These are phyloP conservation scores for Heliopora coerulea DNA, from an alignment of 92 coral and sea anemone species.

Conservation along the genomic window DNA sequence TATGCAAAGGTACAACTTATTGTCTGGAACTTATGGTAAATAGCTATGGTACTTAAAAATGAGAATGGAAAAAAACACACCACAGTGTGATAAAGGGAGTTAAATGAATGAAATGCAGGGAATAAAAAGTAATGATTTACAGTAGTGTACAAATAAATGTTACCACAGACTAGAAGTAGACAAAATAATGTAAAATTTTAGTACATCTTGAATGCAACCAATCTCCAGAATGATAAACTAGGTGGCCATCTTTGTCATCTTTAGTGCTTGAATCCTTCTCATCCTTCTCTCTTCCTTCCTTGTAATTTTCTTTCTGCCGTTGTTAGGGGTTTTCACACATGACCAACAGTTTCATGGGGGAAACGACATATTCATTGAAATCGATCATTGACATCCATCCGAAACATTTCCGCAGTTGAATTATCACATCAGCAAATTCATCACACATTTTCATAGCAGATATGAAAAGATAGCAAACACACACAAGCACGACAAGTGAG, in stretches of 20 bases:
- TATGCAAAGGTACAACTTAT: no score
- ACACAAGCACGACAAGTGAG: slow-evolving; percentile 39
- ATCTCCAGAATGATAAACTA: slow-evolving; percentile 91
- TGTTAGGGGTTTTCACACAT: not conserved
- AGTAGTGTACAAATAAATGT: slow-evolving; percentile 10
- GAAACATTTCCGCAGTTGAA: slow-evolving; percentile 28
- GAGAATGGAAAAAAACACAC: not conserved
- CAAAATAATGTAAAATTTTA: slow-evolving; percentile 64
- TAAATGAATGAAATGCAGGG: no score
- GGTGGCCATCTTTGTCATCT: slow-evolving; percentile 99
- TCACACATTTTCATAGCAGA: slow-evolving; percentile 25
- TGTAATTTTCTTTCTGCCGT: slow-evolving; percentile 24
- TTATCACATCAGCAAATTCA: slow-evolving; percentile 13
- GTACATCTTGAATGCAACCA: slow-evolving; percentile 98
- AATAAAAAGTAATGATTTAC: no score
- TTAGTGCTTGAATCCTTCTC: slow-evolving; percentile 69
- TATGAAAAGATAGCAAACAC: slow-evolving; percentile 45
- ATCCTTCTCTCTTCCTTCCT: slow-evolving; percentile 42
- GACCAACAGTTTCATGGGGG: slow-evolving; percentile 11
- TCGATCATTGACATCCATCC: slow-evolving; percentile 22
- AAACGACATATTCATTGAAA: slow-evolving; percentile 30
- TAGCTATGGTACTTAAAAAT: no score
- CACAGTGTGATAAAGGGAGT: not conserved
- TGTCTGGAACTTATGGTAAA: no score
- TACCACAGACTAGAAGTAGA: slow-evolving; percentile 58